Evolutionary conservation across 2,888 invertebrate genomes (phyloP), one percentile per base, ranked within the genome.

Genomic region (Artemia sp.): DNA sequence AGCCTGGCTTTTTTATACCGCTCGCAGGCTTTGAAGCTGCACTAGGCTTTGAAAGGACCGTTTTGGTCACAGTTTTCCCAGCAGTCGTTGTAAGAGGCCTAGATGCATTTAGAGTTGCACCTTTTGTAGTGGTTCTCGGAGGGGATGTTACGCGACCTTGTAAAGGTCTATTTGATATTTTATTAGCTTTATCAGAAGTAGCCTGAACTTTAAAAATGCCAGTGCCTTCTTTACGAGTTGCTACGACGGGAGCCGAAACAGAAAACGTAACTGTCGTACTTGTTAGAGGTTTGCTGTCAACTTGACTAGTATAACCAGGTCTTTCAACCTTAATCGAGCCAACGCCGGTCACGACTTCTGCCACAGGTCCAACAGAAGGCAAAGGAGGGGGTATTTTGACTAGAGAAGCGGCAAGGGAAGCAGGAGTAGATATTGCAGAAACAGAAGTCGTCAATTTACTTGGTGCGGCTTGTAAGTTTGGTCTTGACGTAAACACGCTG

Each of bases 311-410:
- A 58, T 58, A 58, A 24, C 11, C 64, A 58, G 64, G 64, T 58
- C 64, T n/a, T n/a, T 58, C 64, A 58, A 58, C 24, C 24, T 58
- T 58, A 58, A 58, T 58, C 64, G 64, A 58, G n/a, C 64, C 64
- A 58, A 58, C 64, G 14, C 64, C 64, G 10, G 64, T 58, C n/a
- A 58, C 64, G 9, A 58, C 64, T 19, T 58, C 64, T 19, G 64
- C 64, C n/a, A 58, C 64, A 58, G 64, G 64, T n/a, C 64, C 64
- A n/a, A 58, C 64, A 9, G 64, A n/a, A n/a, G 64, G 64, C 24
- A 58, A 58, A 58, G 64, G 64, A 24, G 64, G 64, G n/a, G 64
- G 14, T 58, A 19, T 58, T 10, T 58, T 58, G 64, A 58, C 64
- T 58, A 58, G 64, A 58, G 64, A 58, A n/a, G 64, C 24, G 64